phyloP scores from a whole-genome alignment of 2,113 vertebrate genomes.

The Dunckerocampus dactyliophorus region DNA sequence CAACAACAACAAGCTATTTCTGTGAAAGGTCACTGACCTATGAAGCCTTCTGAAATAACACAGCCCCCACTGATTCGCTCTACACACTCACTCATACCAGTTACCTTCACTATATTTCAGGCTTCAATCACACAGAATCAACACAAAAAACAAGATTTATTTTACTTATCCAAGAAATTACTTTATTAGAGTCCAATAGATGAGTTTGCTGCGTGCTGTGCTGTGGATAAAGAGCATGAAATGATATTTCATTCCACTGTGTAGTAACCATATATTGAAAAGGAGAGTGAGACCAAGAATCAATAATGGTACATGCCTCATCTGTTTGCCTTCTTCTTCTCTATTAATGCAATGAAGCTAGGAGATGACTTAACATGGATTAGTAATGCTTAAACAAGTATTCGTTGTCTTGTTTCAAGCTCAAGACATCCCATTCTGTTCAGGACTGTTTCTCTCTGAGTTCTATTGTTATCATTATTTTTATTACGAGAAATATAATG shows the following conservation, averaged over 20 bases:
- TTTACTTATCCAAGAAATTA: constrained; percentile 68
- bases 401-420: too few relatives aligned
- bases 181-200: constrained; percentile 71
- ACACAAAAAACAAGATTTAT: constrained; percentile 52
- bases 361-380: constrained; percentile 15
- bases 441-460: too few relatives aligned
- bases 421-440: too few relatives aligned
- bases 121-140: constrained; percentile 63
- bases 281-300: constrained; percentile 42
- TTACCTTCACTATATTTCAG: constrained; percentile 45
- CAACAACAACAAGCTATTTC: constrained; percentile 63
- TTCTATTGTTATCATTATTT: too few relatives aligned
- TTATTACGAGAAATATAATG: too few relatives aligned
- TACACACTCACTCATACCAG: constrained; percentile 41
- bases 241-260: constrained; percentile 75
- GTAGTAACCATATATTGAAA: constrained; percentile 70
- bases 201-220: constrained; percentile 72
- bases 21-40: constrained; percentile 75
- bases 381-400: not conserved
- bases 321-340: constrained; percentile 17
- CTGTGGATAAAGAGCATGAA: constrained; percentile 74
- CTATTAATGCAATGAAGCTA: constrained; percentile 2
- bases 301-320: constrained; percentile 35
- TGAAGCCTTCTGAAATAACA: constrained; percentile 53
- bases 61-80: constrained; percentile 24